Percentiles rank a stretch among this genome's conserved stretches.
These are phyloP conservation scores for Sterrhoptilus dennistouni DNA, from an alignment of 2,113 vertebrate species.

Conservation along the genomic window DNA sequence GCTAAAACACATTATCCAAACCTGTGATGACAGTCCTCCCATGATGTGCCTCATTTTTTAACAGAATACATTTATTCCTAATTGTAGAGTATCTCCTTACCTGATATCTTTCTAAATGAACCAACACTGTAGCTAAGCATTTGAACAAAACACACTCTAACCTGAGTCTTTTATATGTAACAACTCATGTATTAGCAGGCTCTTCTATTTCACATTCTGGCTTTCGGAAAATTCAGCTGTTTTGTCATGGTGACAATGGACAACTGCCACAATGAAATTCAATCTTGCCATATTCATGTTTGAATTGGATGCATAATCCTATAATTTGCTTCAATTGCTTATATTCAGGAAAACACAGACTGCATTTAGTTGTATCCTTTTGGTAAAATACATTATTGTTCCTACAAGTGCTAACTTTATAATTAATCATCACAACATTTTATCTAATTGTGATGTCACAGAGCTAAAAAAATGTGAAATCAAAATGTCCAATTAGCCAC, in stretches of 20 bases:
- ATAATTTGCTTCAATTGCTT: conserved; percentile 2
- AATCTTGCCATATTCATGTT: not conserved
- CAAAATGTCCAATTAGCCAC: not conserved
- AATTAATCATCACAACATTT: not conserved
- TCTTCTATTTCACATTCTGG: not conserved
- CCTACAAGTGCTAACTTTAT: not conserved
- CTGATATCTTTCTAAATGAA: not conserved
- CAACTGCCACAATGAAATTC: not conserved
- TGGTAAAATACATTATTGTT: not conserved
- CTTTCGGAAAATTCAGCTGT: conserved; percentile 12
- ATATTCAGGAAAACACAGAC: conserved; percentile 3
- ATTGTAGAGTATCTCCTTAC: not conserved
- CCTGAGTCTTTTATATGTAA: not conserved
- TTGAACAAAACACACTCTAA: not conserved
- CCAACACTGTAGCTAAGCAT: not conserved
- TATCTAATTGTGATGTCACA: not conserved
- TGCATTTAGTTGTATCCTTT: not conserved
- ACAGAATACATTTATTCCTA: not conserved
- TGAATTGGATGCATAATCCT: not conserved
- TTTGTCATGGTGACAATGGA: not conserved
- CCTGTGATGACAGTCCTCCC: not conserved
- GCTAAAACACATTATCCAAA: not conserved
- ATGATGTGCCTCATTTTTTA: not conserved
- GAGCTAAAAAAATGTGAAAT: not conserved
- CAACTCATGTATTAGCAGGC: not conserved